Conservation (phyloP, 2,113 vertebrate species). For the Percina caprodes region DNA sequence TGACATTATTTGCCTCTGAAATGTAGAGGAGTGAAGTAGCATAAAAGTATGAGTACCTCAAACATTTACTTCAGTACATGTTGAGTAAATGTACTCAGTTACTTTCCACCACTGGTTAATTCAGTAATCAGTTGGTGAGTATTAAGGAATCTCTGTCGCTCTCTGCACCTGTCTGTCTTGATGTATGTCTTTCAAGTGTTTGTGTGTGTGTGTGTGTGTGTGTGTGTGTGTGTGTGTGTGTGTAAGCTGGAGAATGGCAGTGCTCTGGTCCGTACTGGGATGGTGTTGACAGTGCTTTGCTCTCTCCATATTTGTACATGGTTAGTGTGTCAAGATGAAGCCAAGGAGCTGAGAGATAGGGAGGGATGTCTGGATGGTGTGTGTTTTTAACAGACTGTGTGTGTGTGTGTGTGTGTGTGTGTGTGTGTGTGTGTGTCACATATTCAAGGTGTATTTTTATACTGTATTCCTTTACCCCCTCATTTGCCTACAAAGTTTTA, state of each 20-base stretch:
- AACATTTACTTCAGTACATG: too few relatives aligned
- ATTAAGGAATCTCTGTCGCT: not conserved
- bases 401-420: constrained; percentile 18
- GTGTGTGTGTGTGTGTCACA: constrained; percentile 23
- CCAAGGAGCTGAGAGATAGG: constrained; percentile 61
- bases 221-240: constrained; percentile 23
- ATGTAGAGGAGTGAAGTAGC: not conserved
- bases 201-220: constrained; percentile 18
- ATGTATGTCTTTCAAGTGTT: not conserved
- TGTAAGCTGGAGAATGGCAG: not conserved
- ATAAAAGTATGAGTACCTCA: not conserved
- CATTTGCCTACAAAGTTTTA: not conserved
- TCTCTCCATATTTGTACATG: constrained; percentile 71
- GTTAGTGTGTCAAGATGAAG: constrained; percentile 64
- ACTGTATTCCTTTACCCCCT: not conserved
- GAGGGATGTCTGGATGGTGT: constrained; percentile 34
- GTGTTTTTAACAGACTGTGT: constrained; percentile 17
- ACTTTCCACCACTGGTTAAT: not conserved
- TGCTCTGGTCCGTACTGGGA: constrained; percentile 41
- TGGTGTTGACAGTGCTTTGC: constrained; percentile 55
- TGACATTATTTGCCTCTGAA: not conserved
- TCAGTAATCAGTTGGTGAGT: not conserved
- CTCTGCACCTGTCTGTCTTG: not conserved
- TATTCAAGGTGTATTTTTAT: not conserved
- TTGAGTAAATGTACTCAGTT: not conserved